Evolutionary conservation across 2,888 invertebrate genomes (phyloP), one percentile per base, ranked within the genome.

Genomic region (Micropterix aruncella): DNA sequence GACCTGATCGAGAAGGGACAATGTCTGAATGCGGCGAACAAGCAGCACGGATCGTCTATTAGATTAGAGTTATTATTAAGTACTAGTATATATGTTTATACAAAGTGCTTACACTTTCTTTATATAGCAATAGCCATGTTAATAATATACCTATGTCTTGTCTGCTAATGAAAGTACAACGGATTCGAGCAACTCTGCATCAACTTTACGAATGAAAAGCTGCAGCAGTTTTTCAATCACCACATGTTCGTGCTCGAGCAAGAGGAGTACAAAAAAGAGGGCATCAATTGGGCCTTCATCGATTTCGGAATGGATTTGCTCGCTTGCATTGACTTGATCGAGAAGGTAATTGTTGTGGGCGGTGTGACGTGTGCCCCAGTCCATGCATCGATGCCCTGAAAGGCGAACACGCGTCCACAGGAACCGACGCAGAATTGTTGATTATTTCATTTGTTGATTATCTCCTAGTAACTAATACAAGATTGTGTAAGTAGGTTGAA

Each of bases 151-250:
- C n/a, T n/a, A n/a, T n/a, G n/a, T n/a, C n/a, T n/a, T n/a, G n/a
- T n/a, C n/a, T n/a, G n/a, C n/a, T n/a, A n/a, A n/a, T n/a, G 62
- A 58, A 74, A 95, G 95, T 93, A 75, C 79, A 96, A 96, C 77
- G 93, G 94, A 70, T 96, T 96, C 78, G 96, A 97, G 74, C 96
- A 97, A 80, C 81, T 97, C 72, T 96, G 96, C 80, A 97, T 96
- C 83, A 97, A 97, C 80, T 97, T 96, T 77, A 96, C 96, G 70
- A 97, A 96, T 71, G 96, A 97, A 74, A 93, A 95, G 77, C 81
- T 97, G 57, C 96, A 97, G 76, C 96, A 97, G 75, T 97, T 96
- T 80, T 97, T 97, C 83, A 96, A 97, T 76, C 96, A 97, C 71
- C 88, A 94, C 83, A 97, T 97, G 96, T 97, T 97, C 73, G 95